A percentile compares a stretch with the other conserved stretches of the same genome.
Conservation (phyloP, 1,140 invertebrate species). For the Euwallacea fornicatus region DNA sequence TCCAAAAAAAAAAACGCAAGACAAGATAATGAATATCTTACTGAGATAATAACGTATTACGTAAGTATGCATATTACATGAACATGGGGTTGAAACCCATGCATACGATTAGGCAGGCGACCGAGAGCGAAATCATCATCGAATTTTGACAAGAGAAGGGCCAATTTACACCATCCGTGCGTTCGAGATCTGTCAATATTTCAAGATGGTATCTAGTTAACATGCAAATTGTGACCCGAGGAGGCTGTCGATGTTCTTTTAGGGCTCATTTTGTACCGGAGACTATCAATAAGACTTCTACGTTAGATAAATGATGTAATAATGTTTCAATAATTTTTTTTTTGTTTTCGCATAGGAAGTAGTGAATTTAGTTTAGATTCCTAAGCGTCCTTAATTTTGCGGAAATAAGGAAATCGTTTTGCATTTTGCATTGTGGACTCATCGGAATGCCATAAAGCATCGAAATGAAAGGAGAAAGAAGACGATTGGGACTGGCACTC, state of each 20-base stretch:
- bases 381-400: conserved; percentile 15
- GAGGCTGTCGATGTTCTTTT: conserved; percentile 29
- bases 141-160: conserved; percentile 27
- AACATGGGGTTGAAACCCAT: conserved; percentile 38
- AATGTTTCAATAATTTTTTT: background rate
- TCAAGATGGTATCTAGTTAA: conserved; percentile 52
- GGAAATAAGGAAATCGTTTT: conserved; percentile 29
- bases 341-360: no score
- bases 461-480: conserved; percentile 34
- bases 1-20: no score
- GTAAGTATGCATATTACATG: conserved; percentile 40
- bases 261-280: conserved; percentile 24
- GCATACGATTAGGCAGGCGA: conserved; percentile 46
- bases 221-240: conserved; percentile 51
- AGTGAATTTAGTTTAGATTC: no score
- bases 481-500: conserved; percentile 33
- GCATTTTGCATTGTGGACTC: conserved; percentile 5
- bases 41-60: conserved; percentile 40
- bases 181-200: conserved; percentile 47
- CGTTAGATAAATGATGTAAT: background rate
- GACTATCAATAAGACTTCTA: conserved; percentile 8
- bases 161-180: conserved; percentile 29
- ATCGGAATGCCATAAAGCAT: conserved; percentile 31
- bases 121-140: conserved; percentile 34
- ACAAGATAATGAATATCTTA: conserved; percentile 35